Base-by-base conservation (phyloP, 2,888 invertebrate species). In the Peribatodes rhomboidaria region DNA sequence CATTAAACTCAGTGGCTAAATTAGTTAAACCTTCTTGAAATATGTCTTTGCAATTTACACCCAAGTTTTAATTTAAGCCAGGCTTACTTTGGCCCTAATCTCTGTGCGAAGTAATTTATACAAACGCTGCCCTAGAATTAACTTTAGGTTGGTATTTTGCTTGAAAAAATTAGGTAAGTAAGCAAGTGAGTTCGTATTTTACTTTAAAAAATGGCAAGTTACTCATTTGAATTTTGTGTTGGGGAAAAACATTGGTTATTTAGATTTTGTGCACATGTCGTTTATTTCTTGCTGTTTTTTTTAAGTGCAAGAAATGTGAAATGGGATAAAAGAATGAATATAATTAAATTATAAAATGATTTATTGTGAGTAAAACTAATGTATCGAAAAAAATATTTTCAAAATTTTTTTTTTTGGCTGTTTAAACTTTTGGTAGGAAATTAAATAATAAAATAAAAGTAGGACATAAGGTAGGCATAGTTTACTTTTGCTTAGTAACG, bases 61-160 rank as follows among this genome's bases (percentile, higher is more conserved):
- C 53, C 39, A 57, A 59, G 69, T 69, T 63, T 63, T 56, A 66
- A 66, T 69, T 66, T 58, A 55, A 53, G 55, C 60, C 42, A 42
- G 39, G 54, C 54, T 56, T 63, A 53, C 63, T 58, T 50, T 54
- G 41, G 49, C 54, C 59, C 54, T 64, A 64, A 59, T 64, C 64
- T 58, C 16, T 18, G 41, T 16, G 37, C 50, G 0, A 52, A 64
- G 47, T 64, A 64, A 64, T 59, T 64, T 64, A 59, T 49, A 27
- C 54, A 41, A 49, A 7, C 37, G 44, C 54, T 52, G 57, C 35
- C 52, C 62, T 53, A 63, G 39, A 63, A 59, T 49, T 47, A 10
- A 16, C 9, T 44, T 55, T 41, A 49, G 20, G 33, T 33, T 41
- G 10, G 42, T 42, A 54, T 39, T 53, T 41, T 41, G 37, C 18